Evolutionary conservation across 2,797 vertebrate species (phyloP), one percentile per base, ranked within the genome.

Genomic region (Astyanax mexicanus): DNA sequence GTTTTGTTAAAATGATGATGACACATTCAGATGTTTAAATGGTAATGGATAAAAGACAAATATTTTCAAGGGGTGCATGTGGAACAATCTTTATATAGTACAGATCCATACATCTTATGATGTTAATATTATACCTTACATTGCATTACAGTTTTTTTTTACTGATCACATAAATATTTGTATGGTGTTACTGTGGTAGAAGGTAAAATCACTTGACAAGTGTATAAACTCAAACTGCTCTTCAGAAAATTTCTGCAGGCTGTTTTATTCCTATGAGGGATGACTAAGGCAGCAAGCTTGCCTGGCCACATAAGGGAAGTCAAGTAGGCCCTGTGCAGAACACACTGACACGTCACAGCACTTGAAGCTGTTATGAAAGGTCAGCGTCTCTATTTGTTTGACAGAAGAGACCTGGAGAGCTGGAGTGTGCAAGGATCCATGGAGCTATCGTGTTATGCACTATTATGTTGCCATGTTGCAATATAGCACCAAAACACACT

Each of bases 261-360:
- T 52, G 51, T 70, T 77, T 81, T 37, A 45, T 60, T 29, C 49
- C 13, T 2, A 10, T 75, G 64, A 57, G 38, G 72, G 45, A 68
- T 81, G 78, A 79, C 73, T 79, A 77, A 79, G 55, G 45, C 62
- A 38, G 44, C 72, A 29, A 52, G 38, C 38, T 62, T 74, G 47
- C 65, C 60, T 81, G 72, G 69, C 84, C 81, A 80, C 80, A 85
- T 83, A 85, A 83, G 81, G 79, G 13, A 58, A 75, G 73, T 40
- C 10, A 47, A 62, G 64, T 37, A 52, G 52, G 67, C 65, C 64
- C 66, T 54, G 78, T 65, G 42, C 45, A 10, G 25, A 61, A 47
- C 35, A 17, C 12, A 6, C 55, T 60, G 78, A 40, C 38, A 27
- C 65, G 72, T 68, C 64, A 73, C 51, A 74, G 47, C 61, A 62